Evolutionary conservation across 1,140 invertebrate genomes (phyloP).

Genomic region (Lethocerus indicus): DNA sequence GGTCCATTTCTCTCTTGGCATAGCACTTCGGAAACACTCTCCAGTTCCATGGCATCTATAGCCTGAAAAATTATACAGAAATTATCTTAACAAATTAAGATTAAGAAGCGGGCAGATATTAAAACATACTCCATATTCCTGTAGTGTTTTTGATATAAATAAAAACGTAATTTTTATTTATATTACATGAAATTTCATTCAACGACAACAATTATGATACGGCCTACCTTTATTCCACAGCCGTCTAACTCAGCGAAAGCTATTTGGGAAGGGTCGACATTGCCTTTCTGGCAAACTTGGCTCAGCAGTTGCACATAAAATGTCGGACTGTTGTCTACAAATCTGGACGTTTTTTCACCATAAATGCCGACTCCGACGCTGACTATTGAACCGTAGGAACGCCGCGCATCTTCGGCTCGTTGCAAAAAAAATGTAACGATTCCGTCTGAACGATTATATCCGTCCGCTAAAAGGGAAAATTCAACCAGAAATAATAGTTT

Average conservation of each 20-base stretch:
- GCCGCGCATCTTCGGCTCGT: conserved; percentile 47
- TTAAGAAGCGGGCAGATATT: no score
- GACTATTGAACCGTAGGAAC: conserved; percentile 73
- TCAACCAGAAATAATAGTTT: background rate
- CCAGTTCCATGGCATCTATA: conserved; percentile 91
- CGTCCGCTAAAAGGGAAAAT: conserved; percentile 35
- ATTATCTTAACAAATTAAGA: no score
- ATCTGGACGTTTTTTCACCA: conserved; percentile 72
- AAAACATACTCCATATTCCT: no score
- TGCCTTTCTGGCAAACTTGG: conserved; percentile 67
- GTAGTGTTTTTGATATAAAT: no score
- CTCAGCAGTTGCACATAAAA: conserved; percentile 72
- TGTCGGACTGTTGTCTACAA: conserved; percentile 76
- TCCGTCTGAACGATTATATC: conserved; percentile 85
- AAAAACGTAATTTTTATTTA: no score
- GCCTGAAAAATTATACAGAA: no score
- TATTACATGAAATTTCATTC: no score
- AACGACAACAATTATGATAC: no score
- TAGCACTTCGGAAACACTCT: conserved; percentile 81
- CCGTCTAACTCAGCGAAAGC: conserved; percentile 89
- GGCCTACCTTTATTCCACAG: conserved; percentile 74
- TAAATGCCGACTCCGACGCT: conserved; percentile 80
- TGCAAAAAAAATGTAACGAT: conserved; percentile 67
- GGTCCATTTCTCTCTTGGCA: conserved; percentile 66
- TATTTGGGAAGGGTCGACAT: conserved; percentile 64